Percentiles rank a stretch among this genome's conserved stretches.
Evolutionary conservation across 2,797 vertebrate genomes (phyloP).

Genomic region (Molossus molossus): DNA sequence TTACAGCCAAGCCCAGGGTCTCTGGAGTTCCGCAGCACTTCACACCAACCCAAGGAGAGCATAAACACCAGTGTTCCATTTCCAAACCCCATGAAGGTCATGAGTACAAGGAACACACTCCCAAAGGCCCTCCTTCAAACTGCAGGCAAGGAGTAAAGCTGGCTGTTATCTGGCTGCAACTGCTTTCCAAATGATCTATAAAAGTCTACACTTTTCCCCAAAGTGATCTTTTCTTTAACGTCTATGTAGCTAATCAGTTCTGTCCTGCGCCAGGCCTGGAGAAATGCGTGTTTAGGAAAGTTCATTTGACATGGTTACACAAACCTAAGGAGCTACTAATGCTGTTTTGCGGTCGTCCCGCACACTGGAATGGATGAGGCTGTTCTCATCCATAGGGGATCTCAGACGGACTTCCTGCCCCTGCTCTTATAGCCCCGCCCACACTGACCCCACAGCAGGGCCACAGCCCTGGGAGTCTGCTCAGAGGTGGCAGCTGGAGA

Average conservation of each 20-base stretch:
- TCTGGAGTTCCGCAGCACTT: neutral
- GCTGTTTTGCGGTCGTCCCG: neutral
- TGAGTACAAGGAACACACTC: neutral
- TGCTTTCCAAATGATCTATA: constrained; percentile 38
- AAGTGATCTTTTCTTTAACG: constrained; percentile 21
- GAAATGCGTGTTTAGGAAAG: neutral
- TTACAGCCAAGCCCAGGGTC: neutral
- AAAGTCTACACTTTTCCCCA: neutral
- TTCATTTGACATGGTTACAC: neutral
- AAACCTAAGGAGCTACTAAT: neutral
- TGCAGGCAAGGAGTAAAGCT: neutral
- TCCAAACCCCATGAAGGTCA: neutral
- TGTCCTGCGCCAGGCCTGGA: neutral
- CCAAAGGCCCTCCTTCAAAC: constrained; percentile 1
- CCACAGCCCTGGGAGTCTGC: neutral
- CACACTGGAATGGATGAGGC: neutral
- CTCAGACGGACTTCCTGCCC: fast-evolving
- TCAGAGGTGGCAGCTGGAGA: neutral
- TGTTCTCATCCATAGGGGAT: neutral
- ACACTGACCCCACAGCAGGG: too few species aligned
- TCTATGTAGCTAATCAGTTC: neutral
- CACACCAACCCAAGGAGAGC: neutral
- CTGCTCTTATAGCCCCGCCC: neutral
- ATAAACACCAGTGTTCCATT: neutral
- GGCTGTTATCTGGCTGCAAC: neutral